These are phyloP conservation scores for Ara ararauna DNA, from an alignment of 2,797 vertebrate species.

Conservation along the genomic window DNA sequence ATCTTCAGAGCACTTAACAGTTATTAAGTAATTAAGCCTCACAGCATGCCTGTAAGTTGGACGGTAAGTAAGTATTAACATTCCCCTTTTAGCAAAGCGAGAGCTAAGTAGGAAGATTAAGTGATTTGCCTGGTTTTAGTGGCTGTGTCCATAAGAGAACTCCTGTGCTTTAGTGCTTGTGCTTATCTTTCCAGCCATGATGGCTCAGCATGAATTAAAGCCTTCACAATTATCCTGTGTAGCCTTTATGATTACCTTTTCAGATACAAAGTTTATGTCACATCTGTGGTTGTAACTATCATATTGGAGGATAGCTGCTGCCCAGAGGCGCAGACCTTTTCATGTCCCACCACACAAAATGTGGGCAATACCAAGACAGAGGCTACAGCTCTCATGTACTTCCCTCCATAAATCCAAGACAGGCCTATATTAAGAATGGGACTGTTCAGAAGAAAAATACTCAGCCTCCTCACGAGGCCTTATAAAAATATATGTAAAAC, in stretches of 20 bases:
- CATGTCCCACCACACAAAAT: accelerated
- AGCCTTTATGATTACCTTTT: not conserved
- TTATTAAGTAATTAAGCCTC: constrained; percentile 71
- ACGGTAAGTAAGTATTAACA: constrained; percentile 48
- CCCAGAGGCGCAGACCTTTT: not conserved
- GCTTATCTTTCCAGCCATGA: not conserved
- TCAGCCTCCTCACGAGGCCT: not conserved
- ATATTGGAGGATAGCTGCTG: not conserved
- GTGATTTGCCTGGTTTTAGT: constrained; percentile 30
- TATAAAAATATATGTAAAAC: not conserved
- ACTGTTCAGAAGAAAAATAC: not conserved
- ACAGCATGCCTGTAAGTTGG: constrained; percentile 29
- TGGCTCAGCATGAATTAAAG: not conserved
- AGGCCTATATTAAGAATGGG: not conserved
- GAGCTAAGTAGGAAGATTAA: constrained; percentile 54
- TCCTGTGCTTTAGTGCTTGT: not conserved
- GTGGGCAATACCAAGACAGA: not conserved
- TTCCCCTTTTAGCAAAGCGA: constrained; percentile 39
- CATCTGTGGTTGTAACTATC: accelerated
- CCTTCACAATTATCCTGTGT: not conserved
- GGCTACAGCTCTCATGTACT: not conserved
- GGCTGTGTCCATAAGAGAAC: constrained; percentile 17
- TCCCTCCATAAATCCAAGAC: not conserved
- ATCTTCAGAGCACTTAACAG: constrained; percentile 49
- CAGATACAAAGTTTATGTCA: not conserved